phyloP scores from a whole-genome alignment of 1,140 invertebrate species.

The silkworm (Bombyx mori) region DNA sequence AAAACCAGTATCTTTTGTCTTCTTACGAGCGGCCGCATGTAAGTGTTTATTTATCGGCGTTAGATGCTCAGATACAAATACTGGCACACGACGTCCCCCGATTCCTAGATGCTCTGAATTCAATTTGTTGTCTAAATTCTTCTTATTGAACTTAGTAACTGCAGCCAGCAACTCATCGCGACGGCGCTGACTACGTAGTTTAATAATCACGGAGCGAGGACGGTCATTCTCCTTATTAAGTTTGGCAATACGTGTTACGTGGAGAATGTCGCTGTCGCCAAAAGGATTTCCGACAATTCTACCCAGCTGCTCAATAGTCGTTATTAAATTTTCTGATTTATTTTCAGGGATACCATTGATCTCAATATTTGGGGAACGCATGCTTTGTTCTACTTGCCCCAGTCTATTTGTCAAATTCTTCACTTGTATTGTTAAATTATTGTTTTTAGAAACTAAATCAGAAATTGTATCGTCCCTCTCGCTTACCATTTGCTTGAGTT shows the following conservation, averaged over 20 bases:
- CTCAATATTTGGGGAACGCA: slow-evolving; percentile 14
- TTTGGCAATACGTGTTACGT: slow-evolving; percentile 17
- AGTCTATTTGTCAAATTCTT: slow-evolving; percentile 11
- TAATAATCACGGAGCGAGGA: slow-evolving; percentile 16
- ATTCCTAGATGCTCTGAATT: slow-evolving; percentile 16
- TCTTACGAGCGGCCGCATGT: slow-evolving; percentile 16
- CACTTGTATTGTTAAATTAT: slow-evolving; percentile 3
- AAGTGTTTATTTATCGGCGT: slow-evolving; percentile 15
- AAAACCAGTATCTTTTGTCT: slow-evolving; percentile 12
- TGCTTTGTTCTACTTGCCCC: slow-evolving; percentile 8
- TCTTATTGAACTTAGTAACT: slow-evolving; percentile 15
- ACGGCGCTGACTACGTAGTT: slow-evolving; percentile 9
- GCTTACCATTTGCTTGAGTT: slow-evolving; percentile 5
- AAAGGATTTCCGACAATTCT: background rate
- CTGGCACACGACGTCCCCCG: slow-evolving; percentile 2
- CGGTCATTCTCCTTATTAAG: slow-evolving; percentile 12
- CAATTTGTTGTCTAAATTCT: slow-evolving; percentile 10
- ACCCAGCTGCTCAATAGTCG: slow-evolving; percentile 11
- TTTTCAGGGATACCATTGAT: slow-evolving; percentile 18
- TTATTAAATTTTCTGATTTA: slow-evolving; percentile 13
- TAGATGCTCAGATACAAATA: slow-evolving; percentile 20
- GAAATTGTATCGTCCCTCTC: slow-evolving; percentile 8
- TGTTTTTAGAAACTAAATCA: slow-evolving; percentile 5
- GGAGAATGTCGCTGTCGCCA: slow-evolving; percentile 2
- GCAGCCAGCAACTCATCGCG: slow-evolving; percentile 17